A percentile compares a stretch with the other conserved stretches of the same genome.
Conservation (phyloP, 1,140 invertebrate species). For the Lycorma delicatula region DNA sequence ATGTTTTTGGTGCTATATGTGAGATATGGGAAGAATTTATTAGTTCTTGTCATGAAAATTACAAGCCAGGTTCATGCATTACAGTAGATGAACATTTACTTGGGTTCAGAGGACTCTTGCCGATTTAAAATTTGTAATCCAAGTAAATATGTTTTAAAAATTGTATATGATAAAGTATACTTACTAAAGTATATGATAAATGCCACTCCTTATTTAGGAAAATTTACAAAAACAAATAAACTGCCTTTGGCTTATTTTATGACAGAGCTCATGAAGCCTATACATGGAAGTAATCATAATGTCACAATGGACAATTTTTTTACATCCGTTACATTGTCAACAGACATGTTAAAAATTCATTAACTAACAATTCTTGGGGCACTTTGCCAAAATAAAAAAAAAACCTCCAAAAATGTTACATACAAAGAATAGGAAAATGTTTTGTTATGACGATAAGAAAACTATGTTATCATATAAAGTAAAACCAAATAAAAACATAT, state of each 20-base stretch:
- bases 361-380: no score
- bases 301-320: slow-evolving; percentile 27
- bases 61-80: slow-evolving; percentile 23
- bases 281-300: slow-evolving; percentile 18
- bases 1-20: slow-evolving; percentile 26
- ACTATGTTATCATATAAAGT: no score
- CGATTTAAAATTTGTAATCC: slow-evolving; percentile 40
- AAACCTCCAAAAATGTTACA: no score
- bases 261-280: slow-evolving; percentile 15
- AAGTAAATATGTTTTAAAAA: slow-evolving; percentile 1
- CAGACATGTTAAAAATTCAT: slow-evolving; percentile 17
- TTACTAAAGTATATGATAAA: slow-evolving; percentile 32
- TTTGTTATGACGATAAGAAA: no score
- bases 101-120: slow-evolving; percentile 35
- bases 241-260: slow-evolving; percentile 3
- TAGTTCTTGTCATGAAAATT: slow-evolving; percentile 26
- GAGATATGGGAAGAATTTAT: slow-evolving; percentile 25
- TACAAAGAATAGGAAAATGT: no score
- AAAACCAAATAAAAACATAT: no score
- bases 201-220: slow-evolving; percentile 35
- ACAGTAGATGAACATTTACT: slow-evolving; percentile 35
- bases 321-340: slow-evolving; percentile 14
- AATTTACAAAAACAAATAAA: slow-evolving; percentile 20
- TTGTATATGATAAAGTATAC: slow-evolving; percentile 29
- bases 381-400: no score